Base-by-base conservation (phyloP, 2,113 vertebrate species). In the Apteryx owenii region DNA sequence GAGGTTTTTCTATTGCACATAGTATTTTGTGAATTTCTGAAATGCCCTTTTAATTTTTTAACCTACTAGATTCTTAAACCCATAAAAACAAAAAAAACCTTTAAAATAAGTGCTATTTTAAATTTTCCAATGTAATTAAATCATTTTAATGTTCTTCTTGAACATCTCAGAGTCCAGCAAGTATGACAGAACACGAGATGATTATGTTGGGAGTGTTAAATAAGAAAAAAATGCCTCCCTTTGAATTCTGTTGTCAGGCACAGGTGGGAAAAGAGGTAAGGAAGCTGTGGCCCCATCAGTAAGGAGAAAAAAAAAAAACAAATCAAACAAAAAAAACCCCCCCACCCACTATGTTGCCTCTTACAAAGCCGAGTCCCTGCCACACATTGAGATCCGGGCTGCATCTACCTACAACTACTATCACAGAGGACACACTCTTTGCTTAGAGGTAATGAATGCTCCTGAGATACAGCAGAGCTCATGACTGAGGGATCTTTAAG, bases 1-100 rank as follows among this genome's bases (percentile, higher is more conserved):
- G 44, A 84, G 42, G 31, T 19, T 66, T 69, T 81, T 65, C 44
- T 93, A 93, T 95, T 94, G 95, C 96, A 97, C 80, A 22, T n/a
- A 48, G 25, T 60, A 80, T 17, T 78, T 28, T 61, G n/a, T 29
- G 68, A 53, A 50, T 82, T 95, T 88, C 87, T 78, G 40, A 91
- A 91, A 88, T 64, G 68, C 40, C 84, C 75, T 40, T 77, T 44
- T 25, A 42, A 16, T 58, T 42, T 10, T 2, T 26, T 16, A 66
- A 40, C 18, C 10, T 75, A 42, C 15, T 10, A 64, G n/a, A 65
- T n/a, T 81, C 36, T 33, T 28, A 60, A 83, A 56, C 54, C 26
- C 54, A 56, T 10, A 79, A 40, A 54, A 95, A 68, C 42, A 33
- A 31, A 40, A 29, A 85, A 95, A 88, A 3, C 1, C 14, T 85